These are phyloP conservation scores for Streptopelia turtur DNA, from an alignment of 2,797 vertebrate species.

Conservation along the genomic window DNA sequence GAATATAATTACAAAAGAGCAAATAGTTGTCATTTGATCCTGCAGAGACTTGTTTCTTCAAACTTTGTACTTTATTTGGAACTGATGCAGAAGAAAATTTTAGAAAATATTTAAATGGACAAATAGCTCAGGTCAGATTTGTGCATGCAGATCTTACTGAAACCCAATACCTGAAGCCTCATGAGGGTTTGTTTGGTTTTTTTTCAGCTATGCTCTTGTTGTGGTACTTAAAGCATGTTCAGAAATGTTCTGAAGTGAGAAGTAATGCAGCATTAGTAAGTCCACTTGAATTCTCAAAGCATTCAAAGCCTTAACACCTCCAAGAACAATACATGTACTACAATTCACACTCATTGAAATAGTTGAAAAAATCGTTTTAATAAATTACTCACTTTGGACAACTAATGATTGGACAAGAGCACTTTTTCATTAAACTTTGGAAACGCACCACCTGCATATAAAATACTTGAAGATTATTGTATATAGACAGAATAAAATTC, in stretches of 20 bases:
- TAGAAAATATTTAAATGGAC: background rate
- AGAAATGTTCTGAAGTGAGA: background rate
- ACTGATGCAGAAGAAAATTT: background rate
- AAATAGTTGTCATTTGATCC: background rate
- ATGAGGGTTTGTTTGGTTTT: background rate
- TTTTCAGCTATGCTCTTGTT: background rate
- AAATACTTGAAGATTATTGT: background rate
- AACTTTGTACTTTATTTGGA: background rate
- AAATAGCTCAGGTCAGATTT: background rate
- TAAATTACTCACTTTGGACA: background rate
- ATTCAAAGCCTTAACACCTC: background rate
- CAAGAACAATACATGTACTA: background rate
- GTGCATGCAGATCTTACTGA: background rate
- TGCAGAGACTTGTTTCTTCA: background rate
- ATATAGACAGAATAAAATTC: background rate
- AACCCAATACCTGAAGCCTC: background rate
- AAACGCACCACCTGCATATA: accelerated
- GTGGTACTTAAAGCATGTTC: background rate
- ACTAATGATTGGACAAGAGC: background rate
- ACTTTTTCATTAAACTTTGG: background rate
- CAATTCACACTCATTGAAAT: background rate
- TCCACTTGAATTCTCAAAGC: background rate
- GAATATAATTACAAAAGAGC: background rate
- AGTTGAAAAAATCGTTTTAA: background rate
- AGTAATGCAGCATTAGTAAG: background rate